phyloP scores from a whole-genome alignment of 2,888 invertebrate species.

The Watsonalla cultraria region DNA sequence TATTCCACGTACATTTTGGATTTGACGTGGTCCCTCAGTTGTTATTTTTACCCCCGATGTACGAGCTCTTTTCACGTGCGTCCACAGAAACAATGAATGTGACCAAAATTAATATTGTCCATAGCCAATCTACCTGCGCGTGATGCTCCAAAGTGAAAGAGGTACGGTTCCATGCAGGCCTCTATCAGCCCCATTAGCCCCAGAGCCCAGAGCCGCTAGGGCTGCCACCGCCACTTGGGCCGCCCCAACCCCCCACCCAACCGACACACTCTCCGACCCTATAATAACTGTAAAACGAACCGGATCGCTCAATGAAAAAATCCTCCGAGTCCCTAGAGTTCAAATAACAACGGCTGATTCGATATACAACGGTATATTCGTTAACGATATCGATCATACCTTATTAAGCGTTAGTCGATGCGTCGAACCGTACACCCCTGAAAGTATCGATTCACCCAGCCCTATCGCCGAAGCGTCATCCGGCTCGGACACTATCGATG shows the following conservation, averaged over 20 bases:
- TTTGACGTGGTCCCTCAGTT: too few relatives aligned
- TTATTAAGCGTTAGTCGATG: constrained; percentile 55
- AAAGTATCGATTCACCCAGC: constrained; percentile 87
- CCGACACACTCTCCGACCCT: constrained; percentile 31
- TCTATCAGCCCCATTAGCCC: constrained; percentile 26
- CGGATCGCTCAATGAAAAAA: constrained; percentile 55
- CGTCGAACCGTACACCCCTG: constrained; percentile 89
- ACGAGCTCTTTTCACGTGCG: too few relatives aligned
- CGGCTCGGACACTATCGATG: constrained; percentile 44
- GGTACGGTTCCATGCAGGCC: constrained; percentile 72
- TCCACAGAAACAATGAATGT: too few relatives aligned
- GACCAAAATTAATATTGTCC: constrained; percentile 16
- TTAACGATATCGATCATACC: constrained; percentile 76
- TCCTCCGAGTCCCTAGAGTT: constrained; percentile 61
- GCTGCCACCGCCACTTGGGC: constrained; percentile 33
- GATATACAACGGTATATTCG: constrained; percentile 61
- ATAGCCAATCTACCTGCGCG: constrained; percentile 89
- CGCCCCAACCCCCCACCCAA: constrained; percentile 48
- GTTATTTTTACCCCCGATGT: too few relatives aligned
- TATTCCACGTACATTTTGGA: too few relatives aligned
- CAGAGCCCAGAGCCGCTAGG: constrained; percentile 18
- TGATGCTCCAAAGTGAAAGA: constrained; percentile 85
- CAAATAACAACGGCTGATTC: constrained; percentile 74
- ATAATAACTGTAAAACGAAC: constrained; percentile 39
- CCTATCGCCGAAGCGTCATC: constrained; percentile 75